Conservation (phyloP, 2,797 vertebrate genomes). For the Petrocephalus sullivani region DNA sequence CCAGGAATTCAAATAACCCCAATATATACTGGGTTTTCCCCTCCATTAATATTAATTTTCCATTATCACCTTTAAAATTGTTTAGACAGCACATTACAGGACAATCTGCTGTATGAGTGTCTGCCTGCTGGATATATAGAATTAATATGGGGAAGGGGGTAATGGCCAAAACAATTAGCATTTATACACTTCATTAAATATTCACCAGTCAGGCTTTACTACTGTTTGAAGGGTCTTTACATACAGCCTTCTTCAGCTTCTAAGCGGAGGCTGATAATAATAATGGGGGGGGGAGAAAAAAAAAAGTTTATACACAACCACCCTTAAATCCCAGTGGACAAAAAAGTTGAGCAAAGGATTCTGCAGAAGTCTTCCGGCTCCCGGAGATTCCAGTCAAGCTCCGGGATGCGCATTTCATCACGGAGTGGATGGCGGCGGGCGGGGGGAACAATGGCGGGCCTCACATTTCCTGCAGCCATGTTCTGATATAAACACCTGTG, state of each 20-base stretch:
- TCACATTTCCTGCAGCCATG: slow-evolving; percentile 40
- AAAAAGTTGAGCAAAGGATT: slow-evolving; percentile 29
- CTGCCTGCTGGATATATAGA: background rate
- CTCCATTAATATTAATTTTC: slow-evolving; percentile 11
- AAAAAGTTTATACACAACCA: slow-evolving; percentile 24
- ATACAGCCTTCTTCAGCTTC: slow-evolving; percentile 33
- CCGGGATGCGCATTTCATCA: slow-evolving; percentile 11
- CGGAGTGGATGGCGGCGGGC: slow-evolving; percentile 6
- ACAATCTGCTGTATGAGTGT: background rate
- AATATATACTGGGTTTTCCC: background rate
- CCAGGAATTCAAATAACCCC: background rate
- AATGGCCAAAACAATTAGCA: slow-evolving; percentile 19
- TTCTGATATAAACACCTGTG: slow-evolving; percentile 42
- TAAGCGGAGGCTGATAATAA: slow-evolving; percentile 34
- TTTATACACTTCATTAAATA: slow-evolving; percentile 26
- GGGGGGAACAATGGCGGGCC: slow-evolving; percentile 20
- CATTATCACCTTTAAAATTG: background rate
- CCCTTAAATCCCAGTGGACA: slow-evolving; percentile 26
- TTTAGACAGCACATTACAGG: background rate
- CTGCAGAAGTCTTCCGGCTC: slow-evolving; percentile 31
- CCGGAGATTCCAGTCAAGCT: slow-evolving; percentile 12
- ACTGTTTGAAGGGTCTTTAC: slow-evolving; percentile 22
- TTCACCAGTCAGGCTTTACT: slow-evolving; percentile 15
- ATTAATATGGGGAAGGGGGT: background rate
- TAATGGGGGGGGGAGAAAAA: background rate